Conservation (phyloP, 1,140 invertebrate species). For the Acromyrmex heyeri region DNA sequence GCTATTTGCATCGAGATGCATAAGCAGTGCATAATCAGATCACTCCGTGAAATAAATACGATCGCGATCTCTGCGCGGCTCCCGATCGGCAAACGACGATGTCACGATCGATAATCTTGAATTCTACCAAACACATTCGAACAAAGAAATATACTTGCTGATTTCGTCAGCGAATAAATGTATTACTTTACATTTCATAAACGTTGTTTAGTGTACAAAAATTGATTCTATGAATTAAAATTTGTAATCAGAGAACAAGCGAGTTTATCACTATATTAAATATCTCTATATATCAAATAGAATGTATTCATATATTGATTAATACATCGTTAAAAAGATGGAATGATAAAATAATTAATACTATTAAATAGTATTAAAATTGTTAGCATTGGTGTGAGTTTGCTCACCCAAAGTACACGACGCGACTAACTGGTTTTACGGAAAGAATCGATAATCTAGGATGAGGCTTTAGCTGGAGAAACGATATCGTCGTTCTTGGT, state of each 20-base stretch:
- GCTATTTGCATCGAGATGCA: constrained; percentile 70
- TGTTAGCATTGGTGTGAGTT: constrained; percentile 2
- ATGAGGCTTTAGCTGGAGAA: constrained; percentile 62
- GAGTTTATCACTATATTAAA: neutral
- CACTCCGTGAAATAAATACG: constrained; percentile 60
- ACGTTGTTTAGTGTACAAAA: neutral
- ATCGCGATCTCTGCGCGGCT: constrained; percentile 34
- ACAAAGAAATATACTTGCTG: neutral
- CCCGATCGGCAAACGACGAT: constrained; percentile 57
- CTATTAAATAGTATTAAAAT: neutral
- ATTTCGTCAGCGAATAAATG: constrained; percentile 6
- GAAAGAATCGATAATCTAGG: constrained; percentile 78
- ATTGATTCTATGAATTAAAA: neutral
- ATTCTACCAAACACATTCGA: constrained; percentile 21
- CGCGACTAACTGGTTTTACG: constrained; percentile 71
- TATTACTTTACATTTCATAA: neutral
- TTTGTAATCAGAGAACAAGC: neutral
- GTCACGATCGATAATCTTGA: constrained; percentile 44
- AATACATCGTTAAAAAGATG: neutral
- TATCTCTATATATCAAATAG: neutral
- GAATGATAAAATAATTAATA: neutral
- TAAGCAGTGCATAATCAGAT: constrained; percentile 71
- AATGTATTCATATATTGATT: neutral
- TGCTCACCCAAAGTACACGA: constrained; percentile 2
- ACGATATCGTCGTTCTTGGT: constrained; percentile 71